Conservation (phyloP, 1,140 invertebrate species). For the Formica exsecta region DNA sequence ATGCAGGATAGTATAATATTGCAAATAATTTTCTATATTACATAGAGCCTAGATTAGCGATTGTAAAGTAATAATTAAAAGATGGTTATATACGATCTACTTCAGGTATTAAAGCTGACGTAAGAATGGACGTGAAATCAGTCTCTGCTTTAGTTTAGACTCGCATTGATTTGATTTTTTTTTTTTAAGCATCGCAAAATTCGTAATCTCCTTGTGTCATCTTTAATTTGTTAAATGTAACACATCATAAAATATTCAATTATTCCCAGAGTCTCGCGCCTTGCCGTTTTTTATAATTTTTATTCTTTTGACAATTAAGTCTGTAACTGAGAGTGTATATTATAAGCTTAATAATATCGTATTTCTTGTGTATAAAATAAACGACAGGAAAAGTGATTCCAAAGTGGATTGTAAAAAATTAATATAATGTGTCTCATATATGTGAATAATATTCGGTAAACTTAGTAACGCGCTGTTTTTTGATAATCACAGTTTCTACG, state of each 20-base stretch:
- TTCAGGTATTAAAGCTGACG: constrained; percentile 57
- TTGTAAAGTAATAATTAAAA: constrained; percentile 59
- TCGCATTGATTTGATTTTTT: constrained; percentile 42
- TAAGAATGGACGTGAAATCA: constrained; percentile 68
- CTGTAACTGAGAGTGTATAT: not conserved
- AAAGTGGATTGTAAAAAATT: constrained; percentile 62
- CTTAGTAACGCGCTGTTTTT: constrained; percentile 61
- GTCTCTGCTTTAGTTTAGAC: constrained; percentile 66
- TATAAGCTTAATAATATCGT: constrained; percentile 38
- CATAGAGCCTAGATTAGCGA: constrained; percentile 53
- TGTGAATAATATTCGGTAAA: constrained; percentile 65
- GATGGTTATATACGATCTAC: constrained; percentile 40
- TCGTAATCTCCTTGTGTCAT: constrained; percentile 16
- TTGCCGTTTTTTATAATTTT: constrained; percentile 16
- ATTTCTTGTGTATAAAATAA: constrained; percentile 2
- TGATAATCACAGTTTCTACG: constrained; percentile 71
- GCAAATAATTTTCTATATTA: constrained; percentile 58
- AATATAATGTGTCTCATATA: constrained; percentile 47
- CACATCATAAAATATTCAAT: constrained; percentile 6
- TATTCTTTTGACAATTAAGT: constrained; percentile 8
- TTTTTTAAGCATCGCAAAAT: constrained; percentile 42
- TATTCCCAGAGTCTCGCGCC: constrained; percentile 22
- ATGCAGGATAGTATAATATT: constrained; percentile 57
- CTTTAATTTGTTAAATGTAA: constrained; percentile 23
- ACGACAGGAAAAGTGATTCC: constrained; percentile 11